Evolutionary conservation across 1,140 invertebrate species (phyloP).

Genomic region (Drosophila burlai): DNA sequence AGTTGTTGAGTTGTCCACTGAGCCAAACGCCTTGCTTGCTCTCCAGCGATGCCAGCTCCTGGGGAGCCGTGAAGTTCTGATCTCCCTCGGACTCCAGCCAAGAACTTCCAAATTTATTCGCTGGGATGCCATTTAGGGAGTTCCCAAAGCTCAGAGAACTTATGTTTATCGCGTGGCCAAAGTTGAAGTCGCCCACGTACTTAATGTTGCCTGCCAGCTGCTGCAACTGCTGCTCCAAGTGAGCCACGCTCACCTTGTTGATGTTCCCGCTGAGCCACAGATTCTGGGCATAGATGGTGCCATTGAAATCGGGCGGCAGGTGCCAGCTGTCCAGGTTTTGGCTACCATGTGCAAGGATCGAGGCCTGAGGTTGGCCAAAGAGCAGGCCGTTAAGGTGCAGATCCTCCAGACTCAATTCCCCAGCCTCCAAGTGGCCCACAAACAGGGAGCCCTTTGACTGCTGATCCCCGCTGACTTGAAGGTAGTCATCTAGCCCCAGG

Average conservation of each 20-base stretch:
- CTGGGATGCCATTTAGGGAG: constrained; percentile 70
- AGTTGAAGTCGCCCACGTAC: constrained; percentile 77
- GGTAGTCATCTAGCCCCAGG: constrained; percentile 31
- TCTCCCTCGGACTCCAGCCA: constrained; percentile 65
- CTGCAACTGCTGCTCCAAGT: constrained; percentile 68
- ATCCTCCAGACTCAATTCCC: constrained; percentile 35
- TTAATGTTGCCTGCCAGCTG: constrained; percentile 79
- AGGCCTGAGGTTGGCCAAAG: constrained; percentile 44
- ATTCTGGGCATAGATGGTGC: constrained; percentile 79
- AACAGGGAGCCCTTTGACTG: constrained; percentile 38
- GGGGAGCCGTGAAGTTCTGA: constrained; percentile 70
- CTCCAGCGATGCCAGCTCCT: constrained; percentile 59
- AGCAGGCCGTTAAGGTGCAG: constrained; percentile 62
- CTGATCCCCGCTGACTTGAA: constrained; percentile 40
- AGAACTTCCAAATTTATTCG: constrained; percentile 53
- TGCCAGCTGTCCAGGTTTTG: constrained; percentile 50
- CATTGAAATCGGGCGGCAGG: constrained; percentile 63
- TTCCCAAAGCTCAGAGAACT: constrained; percentile 56
- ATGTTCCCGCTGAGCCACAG: constrained; percentile 72
- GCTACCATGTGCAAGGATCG: constrained; percentile 56
- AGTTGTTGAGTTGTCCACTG: constrained; percentile 77
- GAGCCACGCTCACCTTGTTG: constrained; percentile 51
- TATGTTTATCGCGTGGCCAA: constrained; percentile 75
- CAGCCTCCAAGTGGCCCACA: constrained; percentile 33
- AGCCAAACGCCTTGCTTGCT: constrained; percentile 66